These are phyloP conservation scores for Archaeoteleia sp. DNA, from an alignment of 2,888 invertebrate species.

Conservation along the genomic window DNA sequence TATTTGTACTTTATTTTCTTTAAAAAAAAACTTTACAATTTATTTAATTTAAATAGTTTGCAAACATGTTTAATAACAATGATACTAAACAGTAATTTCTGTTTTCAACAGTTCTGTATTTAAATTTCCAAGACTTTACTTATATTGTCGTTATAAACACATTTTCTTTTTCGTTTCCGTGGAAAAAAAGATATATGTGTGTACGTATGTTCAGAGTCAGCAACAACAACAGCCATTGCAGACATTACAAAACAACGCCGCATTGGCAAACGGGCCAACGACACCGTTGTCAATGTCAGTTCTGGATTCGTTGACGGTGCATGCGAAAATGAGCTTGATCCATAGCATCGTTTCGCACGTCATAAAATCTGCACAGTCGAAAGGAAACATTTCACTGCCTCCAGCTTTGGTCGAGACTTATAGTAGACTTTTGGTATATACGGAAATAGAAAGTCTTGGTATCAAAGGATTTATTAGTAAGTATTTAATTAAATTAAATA, in stretches of 20 bases:
- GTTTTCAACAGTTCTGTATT: too few species aligned
- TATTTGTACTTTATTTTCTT: too few species aligned
- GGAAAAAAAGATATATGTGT: too few species aligned
- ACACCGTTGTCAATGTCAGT: slow-evolving; percentile 94
- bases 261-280: slow-evolving; percentile 80
- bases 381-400: slow-evolving; percentile 88
- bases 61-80: too few species aligned
- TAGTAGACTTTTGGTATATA: slow-evolving; percentile 93
- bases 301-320: slow-evolving; percentile 94
- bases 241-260: slow-evolving; percentile 75
- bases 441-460: slow-evolving; percentile 96
- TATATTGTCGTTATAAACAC: too few species aligned
- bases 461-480: slow-evolving; percentile 96
- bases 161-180: too few species aligned
- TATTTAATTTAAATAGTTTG: too few species aligned
- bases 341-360: slow-evolving; percentile 91
- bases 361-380: slow-evolving; percentile 91
- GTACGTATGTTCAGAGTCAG: too few species aligned
- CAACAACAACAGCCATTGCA: slow-evolving; percentile 75
- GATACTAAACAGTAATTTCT: too few species aligned
- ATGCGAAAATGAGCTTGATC: slow-evolving; percentile 95
- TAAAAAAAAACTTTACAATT: too few species aligned
- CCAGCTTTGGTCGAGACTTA: slow-evolving; percentile 97
- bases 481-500: too few species aligned
- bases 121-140: too few species aligned